Evolutionary conservation across 2,888 invertebrate genomes (phyloP), one percentile per base, ranked within the genome.

Genomic region (Aphelenchoides bicaudatus): DNA sequence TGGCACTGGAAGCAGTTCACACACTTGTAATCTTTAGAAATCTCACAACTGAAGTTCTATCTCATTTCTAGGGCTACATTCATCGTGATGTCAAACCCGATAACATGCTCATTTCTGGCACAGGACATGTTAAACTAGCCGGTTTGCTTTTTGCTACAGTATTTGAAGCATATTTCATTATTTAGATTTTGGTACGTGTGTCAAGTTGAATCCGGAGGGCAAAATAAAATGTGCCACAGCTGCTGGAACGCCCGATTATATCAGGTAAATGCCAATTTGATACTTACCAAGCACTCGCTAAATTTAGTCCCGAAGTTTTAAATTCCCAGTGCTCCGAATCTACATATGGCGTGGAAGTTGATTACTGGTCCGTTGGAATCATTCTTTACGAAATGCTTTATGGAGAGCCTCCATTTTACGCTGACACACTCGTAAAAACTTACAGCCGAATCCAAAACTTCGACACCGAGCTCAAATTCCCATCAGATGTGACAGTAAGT

Each of bases 401-500:
- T 59, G 84, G 84, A 5, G 98, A 99, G 81, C 93, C 98, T 10
- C 98, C 98, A 0, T 98, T 98, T 82, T 96, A 91, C 82, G 96
- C 96, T 2, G 98, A 98, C 80, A 93, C 94, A 64, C 85, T 99
- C 74, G 90, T 96, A 39, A 92, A 92, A 56, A 98, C 96, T 1
- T 98, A 98, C 81, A 91, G 92, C 63, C 94, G 94, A 83, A 98
- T 98, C 72, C 96, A 98, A 94, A 92, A 96, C 81, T 93, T 96
- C 81, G 88, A 91, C 80, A 93, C 91, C 79, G 90, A 93, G 23
- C 84, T 99, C 57, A 87, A 87, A 67, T 98, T 98, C 82, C 96
- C 96, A 29, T 81, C 82, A 61, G 96, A 96, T 80, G 86, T 91
- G 61, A 89, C 91, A 81, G 90, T 98, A 71, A 91, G 92, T 57